These are phyloP conservation scores for Hermetia illucens DNA, from an alignment of 1,140 invertebrate genomes.

Conservation along the genomic window DNA sequence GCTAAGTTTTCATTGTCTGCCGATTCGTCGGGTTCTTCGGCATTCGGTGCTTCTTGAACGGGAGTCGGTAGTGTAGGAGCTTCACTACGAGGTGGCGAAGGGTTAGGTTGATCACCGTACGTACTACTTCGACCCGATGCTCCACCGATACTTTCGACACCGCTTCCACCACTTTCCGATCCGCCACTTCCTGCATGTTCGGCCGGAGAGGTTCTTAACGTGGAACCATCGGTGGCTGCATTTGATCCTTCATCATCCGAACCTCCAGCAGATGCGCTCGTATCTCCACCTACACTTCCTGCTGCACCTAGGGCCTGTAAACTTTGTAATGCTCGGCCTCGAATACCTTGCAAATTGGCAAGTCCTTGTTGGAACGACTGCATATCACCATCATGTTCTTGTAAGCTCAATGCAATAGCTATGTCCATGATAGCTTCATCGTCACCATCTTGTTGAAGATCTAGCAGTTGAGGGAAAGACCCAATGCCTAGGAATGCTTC, in stretches of 20 bases:
- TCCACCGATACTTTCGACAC: conserved; percentile 81
- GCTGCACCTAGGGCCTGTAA: conserved; percentile 16
- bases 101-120: conserved; percentile 46
- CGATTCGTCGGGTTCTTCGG: conserved; percentile 28
- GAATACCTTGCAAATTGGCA: conserved; percentile 23
- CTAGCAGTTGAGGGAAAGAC: conserved; percentile 59
- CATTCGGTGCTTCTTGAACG: conserved; percentile 13
- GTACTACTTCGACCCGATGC: conserved; percentile 80
- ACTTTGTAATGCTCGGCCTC: conserved; percentile 16
- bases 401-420: conserved; percentile 85
- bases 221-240: conserved; percentile 83
- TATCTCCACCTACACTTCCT: conserved; percentile 22
- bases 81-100: conserved; percentile 20
- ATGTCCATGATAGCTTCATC: conserved; percentile 94
- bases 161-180: conserved; percentile 79
- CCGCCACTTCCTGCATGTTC: conserved; percentile 53
- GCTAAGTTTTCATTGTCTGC: conserved; percentile 35
- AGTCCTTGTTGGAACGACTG: conserved; percentile 24
- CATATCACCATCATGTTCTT: conserved; percentile 44
- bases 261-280: conserved; percentile 66
- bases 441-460: conserved; percentile 81
- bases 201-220: conserved; percentile 75
- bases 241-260: conserved; percentile 91
- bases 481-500: conserved; percentile 53
- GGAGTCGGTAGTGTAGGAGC: background rate